Percentiles rank a stretch among this genome's conserved stretches.
phyloP scores from a whole-genome alignment of 2,797 vertebrate species.

The Kryptopterus vitreolus region DNA sequence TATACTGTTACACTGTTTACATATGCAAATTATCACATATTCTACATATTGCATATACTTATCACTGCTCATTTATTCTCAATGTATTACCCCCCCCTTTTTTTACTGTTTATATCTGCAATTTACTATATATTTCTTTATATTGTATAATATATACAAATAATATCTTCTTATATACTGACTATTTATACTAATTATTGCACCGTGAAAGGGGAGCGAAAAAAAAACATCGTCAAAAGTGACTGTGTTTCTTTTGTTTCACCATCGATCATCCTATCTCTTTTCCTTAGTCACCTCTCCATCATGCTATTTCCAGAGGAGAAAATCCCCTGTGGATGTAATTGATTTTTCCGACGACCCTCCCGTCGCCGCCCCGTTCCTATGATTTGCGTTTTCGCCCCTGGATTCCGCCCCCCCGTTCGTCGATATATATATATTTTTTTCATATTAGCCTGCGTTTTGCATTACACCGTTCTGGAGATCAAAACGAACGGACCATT shows the following conservation, averaged over 20 bases:
- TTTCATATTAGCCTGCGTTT: slow-evolving; percentile 28
- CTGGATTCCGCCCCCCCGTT: not conserved
- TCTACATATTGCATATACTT: too few species aligned
- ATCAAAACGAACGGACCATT: not conserved
- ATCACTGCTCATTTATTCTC: too few species aligned
- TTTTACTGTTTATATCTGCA: too few species aligned
- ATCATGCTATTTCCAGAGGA: slow-evolving; percentile 23
- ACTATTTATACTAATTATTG: too few species aligned
- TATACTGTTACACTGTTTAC: too few species aligned
- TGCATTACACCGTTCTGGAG: slow-evolving; percentile 9
- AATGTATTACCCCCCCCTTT: too few species aligned
- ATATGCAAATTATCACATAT: not conserved
- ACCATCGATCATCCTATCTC: slow-evolving; percentile 26
- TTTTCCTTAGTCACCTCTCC: slow-evolving; percentile 25
- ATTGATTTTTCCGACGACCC: slow-evolving; percentile 33
- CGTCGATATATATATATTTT: slow-evolving; percentile 2
- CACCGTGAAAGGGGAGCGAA: too few species aligned
- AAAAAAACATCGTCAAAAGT: not conserved
- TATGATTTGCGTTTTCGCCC: not conserved
- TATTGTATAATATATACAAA: too few species aligned
- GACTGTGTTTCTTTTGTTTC: not conserved
- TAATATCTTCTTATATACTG: too few species aligned
- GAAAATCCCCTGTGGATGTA: slow-evolving; percentile 7
- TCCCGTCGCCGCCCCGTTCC: slow-evolving; percentile 1
- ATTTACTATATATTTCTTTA: too few species aligned